Percentiles rank a stretch among this genome's conserved stretches.
phyloP scores from a whole-genome alignment of 2,113 vertebrate species.

The Eleginops maclovinus region DNA sequence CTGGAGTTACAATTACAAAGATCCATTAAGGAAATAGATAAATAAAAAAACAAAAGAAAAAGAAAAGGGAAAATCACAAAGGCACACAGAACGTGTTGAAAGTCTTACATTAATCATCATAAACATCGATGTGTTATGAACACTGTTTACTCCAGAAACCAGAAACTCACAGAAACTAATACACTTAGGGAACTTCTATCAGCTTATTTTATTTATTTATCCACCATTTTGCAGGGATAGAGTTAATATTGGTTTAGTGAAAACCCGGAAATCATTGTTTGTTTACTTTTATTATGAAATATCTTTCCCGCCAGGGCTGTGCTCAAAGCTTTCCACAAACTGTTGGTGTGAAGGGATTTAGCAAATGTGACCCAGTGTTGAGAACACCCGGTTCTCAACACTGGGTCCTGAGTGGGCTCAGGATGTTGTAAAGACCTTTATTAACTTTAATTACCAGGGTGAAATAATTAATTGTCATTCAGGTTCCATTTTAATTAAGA shows the following conservation, averaged over 20 bases:
- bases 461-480: conserved; percentile 19
- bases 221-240: not conserved
- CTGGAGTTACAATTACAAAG: not conserved
- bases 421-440: conserved; percentile 5
- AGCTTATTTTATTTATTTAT: conserved; percentile 21
- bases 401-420: too few species aligned
- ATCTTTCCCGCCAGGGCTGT: rapidly evolving
- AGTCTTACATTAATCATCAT: too few species aligned
- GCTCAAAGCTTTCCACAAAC: not conserved
- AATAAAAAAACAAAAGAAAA: not conserved
- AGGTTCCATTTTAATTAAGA: conserved; percentile 11
- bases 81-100: not conserved
- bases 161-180: not conserved
- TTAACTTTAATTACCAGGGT: not conserved
- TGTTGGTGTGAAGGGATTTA: conserved; percentile 15
- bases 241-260: conserved; percentile 26
- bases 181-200: not conserved
- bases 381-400: conserved; percentile 21
- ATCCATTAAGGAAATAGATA: not conserved
- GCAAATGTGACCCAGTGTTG: conserved; percentile 39
- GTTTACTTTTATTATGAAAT: conserved; percentile 15
- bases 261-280: conserved; percentile 4
- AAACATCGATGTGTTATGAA: not conserved
- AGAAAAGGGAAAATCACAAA: too few species aligned
- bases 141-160: not conserved